These are phyloP conservation scores for Antechinus stuartii DNA, from an alignment of 2,113 vertebrate genomes.

Conservation along the genomic window DNA sequence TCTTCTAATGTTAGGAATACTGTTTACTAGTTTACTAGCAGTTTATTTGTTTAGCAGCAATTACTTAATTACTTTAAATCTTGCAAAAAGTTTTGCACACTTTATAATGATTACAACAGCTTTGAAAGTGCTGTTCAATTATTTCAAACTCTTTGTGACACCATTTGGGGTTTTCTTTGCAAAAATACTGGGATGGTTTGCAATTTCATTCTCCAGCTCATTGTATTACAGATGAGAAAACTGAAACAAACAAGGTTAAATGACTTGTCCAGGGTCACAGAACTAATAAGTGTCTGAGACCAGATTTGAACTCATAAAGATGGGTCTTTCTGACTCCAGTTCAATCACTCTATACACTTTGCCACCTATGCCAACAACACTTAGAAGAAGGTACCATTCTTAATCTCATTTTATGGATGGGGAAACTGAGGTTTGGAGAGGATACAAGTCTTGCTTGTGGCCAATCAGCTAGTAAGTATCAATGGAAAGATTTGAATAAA, in stretches of 20 bases:
- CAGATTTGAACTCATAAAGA: too few relatives aligned
- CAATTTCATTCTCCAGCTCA: too few relatives aligned
- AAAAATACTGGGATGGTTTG: too few relatives aligned
- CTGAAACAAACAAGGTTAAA: too few relatives aligned
- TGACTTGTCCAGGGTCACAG: too few relatives aligned
- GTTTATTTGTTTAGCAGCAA: not conserved
- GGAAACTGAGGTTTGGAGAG: not conserved
- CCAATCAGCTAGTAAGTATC: not conserved
- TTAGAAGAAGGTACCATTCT: not conserved
- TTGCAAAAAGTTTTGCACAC: not conserved
- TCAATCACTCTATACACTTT: not conserved
- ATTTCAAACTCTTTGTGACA: not conserved
- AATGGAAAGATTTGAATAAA: not conserved
- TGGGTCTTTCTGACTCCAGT: not conserved
- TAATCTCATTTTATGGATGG: not conserved
- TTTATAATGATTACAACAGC: not conserved
- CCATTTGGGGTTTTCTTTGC: too few relatives aligned
- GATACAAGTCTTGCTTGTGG: not conserved
- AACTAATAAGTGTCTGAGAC: too few relatives aligned
- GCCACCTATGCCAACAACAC: not conserved
- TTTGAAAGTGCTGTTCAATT: not conserved
- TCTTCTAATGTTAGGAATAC: not conserved
- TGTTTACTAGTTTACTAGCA: not conserved
- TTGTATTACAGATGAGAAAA: too few relatives aligned
- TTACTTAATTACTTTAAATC: not conserved